Conservation (phyloP, 2,113 vertebrate species). For the Nesospiza acunhae region DNA sequence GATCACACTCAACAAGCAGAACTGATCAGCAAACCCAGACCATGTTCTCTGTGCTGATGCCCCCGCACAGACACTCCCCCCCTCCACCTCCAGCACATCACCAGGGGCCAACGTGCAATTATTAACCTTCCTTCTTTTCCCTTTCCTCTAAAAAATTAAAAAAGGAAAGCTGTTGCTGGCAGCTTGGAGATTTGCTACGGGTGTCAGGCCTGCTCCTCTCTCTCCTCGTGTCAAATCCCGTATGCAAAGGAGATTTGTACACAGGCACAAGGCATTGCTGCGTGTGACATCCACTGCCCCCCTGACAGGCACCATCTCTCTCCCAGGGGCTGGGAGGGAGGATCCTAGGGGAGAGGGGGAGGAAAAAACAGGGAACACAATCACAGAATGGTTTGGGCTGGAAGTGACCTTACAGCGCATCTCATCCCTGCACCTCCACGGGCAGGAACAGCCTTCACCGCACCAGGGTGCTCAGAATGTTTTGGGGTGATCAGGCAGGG, state of each 20-base stretch:
- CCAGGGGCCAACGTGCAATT: background rate
- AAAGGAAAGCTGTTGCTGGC: background rate
- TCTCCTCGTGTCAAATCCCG: background rate
- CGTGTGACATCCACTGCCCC: background rate
- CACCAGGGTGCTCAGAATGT: background rate
- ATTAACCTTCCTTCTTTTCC: background rate
- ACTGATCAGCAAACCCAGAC: conserved; percentile 62
- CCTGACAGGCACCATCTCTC: fast-evolving
- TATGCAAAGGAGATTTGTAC: background rate
- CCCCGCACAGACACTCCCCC: background rate
- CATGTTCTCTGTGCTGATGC: background rate
- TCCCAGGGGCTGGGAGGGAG: background rate
- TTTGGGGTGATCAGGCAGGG: too few species aligned
- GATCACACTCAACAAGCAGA: conserved; percentile 63
- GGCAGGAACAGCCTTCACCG: background rate
- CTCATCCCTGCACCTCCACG: background rate
- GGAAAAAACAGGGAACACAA: background rate
- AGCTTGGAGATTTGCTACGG: background rate
- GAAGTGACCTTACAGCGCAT: background rate
- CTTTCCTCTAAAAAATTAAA: background rate
- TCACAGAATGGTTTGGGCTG: background rate
- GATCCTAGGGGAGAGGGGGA: background rate
- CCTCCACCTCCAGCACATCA: background rate
- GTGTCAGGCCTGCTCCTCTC: background rate
- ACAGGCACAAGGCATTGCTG: fast-evolving